phyloP scores from a whole-genome alignment of 1,140 invertebrate species.

The Meloidogyne hapla region DNA sequence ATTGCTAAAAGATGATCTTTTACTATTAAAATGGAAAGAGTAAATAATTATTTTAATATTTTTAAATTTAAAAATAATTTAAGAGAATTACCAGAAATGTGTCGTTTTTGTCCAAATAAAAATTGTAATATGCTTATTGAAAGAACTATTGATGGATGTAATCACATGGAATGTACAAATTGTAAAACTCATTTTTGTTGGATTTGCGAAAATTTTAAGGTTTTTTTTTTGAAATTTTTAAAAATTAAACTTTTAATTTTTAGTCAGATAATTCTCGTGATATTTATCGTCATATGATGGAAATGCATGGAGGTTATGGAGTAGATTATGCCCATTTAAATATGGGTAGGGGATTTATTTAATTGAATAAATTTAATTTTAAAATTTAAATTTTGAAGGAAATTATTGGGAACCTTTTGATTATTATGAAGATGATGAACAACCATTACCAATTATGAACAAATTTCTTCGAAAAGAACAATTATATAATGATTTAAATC shows the following conservation, averaged over 20 bases:
- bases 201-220: background rate
- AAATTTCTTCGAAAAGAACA: background rate
- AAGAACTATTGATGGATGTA: background rate
- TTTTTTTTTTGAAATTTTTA: background rate
- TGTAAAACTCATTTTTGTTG: background rate
- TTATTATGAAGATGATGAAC: background rate
- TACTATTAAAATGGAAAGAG: background rate
- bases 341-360: background rate
- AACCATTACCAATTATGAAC: background rate
- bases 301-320: background rate
- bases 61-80: background rate
- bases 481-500: background rate
- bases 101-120: background rate
- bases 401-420: background rate
- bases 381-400: background rate
- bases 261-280: background rate
- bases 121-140: constrained; percentile 6
- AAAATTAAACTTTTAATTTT: background rate
- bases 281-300: background rate
- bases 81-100: background rate
- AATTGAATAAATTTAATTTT: no score
- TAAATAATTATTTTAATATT: background rate
- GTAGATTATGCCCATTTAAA: background rate
- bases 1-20: background rate
- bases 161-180: background rate